These are phyloP conservation scores for Microtus pennsylvanicus DNA, from an alignment of 2,113 vertebrate genomes.

Conservation along the genomic window DNA sequence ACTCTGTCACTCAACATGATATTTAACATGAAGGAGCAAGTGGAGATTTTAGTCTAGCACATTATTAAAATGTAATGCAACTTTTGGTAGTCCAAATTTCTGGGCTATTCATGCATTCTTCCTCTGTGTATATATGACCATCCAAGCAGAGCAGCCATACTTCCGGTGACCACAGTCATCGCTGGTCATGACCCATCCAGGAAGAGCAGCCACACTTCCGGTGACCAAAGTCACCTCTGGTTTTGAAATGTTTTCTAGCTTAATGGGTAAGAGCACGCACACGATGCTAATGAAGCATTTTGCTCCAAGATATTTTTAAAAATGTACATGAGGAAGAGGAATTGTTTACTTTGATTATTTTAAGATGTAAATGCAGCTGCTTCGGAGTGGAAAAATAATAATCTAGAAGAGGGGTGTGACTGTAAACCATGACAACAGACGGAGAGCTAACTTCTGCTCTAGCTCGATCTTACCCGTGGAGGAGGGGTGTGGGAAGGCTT, in stretches of 20 bases:
- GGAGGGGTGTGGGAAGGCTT: accelerated
- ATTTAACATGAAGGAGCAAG: not conserved
- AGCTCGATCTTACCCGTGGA: accelerated
- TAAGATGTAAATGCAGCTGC: conserved; percentile 62
- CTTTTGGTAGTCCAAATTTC: not conserved
- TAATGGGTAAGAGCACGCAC: conserved; percentile 43
- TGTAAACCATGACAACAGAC: not conserved
- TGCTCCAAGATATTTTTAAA: conserved; percentile 62
- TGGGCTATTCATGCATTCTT: not conserved
- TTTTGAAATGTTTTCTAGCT: conserved; percentile 57
- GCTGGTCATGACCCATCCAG: not conserved
- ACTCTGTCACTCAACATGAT: not conserved
- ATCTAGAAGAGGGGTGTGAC: not conserved
- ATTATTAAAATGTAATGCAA: not conserved
- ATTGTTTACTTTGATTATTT: conserved; percentile 68
- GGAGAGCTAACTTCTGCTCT: not conserved
- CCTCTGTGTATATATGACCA: conserved; percentile 1
- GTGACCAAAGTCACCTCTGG: conserved; percentile 27
- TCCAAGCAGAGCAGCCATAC: not conserved
- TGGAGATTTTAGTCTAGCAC: not conserved
- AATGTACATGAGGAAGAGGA: conserved; percentile 61
- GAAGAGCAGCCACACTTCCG: not conserved
- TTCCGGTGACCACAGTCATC: not conserved
- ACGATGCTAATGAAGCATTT: conserved; percentile 62
- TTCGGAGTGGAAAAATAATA: conserved; percentile 24